Conservation (phyloP, 2,888 invertebrate species). For the Spodoptera exigua region DNA sequence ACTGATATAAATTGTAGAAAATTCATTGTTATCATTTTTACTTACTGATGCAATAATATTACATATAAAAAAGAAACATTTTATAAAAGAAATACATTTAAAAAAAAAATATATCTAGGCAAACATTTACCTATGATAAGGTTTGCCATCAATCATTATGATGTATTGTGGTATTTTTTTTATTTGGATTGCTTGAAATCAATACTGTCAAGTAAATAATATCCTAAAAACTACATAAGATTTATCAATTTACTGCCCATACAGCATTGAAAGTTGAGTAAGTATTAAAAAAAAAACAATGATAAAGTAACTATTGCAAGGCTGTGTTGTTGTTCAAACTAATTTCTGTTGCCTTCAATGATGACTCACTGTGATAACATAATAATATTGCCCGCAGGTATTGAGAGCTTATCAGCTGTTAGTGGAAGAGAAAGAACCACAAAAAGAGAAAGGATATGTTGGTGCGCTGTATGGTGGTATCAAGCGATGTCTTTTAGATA, state of each 20-base stretch:
- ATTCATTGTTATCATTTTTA: slow-evolving; percentile 38
- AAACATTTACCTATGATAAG: too few relatives aligned
- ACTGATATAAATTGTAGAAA: slow-evolving; percentile 43
- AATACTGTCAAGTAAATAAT: slow-evolving; percentile 8
- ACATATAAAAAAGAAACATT: not conserved
- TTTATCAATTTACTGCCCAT: too few relatives aligned
- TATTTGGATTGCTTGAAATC: slow-evolving; percentile 21
- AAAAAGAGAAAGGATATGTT: slow-evolving; percentile 96
- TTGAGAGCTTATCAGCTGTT: slow-evolving; percentile 95
- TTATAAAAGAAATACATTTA: not conserved
- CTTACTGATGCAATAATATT: slow-evolving; percentile 8
- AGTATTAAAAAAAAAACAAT: too few relatives aligned
- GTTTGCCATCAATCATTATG: too few relatives aligned
- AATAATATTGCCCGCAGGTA: slow-evolving; percentile 77
- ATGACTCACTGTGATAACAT: not conserved
- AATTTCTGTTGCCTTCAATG: too few relatives aligned
- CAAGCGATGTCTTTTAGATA: slow-evolving; percentile 94
- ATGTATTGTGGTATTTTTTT: too few relatives aligned
- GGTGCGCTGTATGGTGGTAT: slow-evolving; percentile 96
- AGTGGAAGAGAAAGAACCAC: slow-evolving; percentile 94
- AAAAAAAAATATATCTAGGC: not conserved
- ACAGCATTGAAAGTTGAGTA: too few relatives aligned
- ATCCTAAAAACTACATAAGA: too few relatives aligned
- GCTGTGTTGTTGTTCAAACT: too few relatives aligned
- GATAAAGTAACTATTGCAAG: too few relatives aligned